Evolutionary conservation across 2,797 vertebrate genomes (phyloP), one percentile per base, ranked within the genome.

Genomic region (Hirundo rustica): DNA sequence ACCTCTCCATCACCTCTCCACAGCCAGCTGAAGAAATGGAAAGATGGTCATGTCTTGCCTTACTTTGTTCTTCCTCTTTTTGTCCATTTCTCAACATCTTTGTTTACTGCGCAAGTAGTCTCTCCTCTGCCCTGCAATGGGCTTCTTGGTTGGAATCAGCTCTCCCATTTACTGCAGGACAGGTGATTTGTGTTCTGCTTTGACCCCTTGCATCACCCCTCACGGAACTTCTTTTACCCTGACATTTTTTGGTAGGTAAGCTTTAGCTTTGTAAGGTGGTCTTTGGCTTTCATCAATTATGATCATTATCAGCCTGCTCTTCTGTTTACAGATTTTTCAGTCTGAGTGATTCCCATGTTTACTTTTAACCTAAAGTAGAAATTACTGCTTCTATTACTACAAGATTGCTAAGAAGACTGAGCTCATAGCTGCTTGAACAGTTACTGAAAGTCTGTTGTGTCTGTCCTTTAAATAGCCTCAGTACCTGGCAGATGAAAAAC

Each of bases 381-480:
- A 66, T 62, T 75, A 32, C 32, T 38, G 9, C 22, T 18, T 75
- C 36, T 72, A 3, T 76, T 91, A 42, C 62, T 73, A 71, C 71
- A 82, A 64, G 36, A 19, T 45, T 62, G 23, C 79, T 75, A 81
- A 68, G 55, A 72, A 88, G 44, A 70, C 23, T 55, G 58, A 65
- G 51, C 21, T 83, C 58, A 48, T 51, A 83, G 26, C 42, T 83
- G 40, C 44, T 48, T 88, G 76, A 84, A 89, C 38, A 80, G 44
- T 45, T 58, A 45, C 27, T 53, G 44, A 17, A 65, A 68, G 66
- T 78, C 42, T 81, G 51, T 86, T 7, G 2, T 55, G 82, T 81
- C 54, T 89, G 53, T 85, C 36, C 66, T 96, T 94, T 81, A 94
- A 96, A 89, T 91, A 92, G 51, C 66, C 71, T 78, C 36, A 27